Base-by-base conservation (phyloP, 2,113 vertebrate species). In the Sterna hirundo region DNA sequence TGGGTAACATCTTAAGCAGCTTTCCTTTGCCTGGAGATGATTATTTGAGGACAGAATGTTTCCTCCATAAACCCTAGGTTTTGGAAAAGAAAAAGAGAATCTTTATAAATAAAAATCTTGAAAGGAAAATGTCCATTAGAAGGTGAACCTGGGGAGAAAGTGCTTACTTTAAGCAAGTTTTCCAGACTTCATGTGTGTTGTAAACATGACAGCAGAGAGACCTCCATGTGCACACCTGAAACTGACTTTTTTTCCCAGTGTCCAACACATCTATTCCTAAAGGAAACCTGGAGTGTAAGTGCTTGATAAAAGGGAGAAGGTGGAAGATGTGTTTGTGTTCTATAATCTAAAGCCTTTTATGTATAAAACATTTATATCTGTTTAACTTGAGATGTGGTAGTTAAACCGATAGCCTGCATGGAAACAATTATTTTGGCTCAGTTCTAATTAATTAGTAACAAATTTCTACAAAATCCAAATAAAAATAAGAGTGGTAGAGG, bases 1-100 rank as follows among this genome's bases (percentile, higher is more conserved):
- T 32, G 34, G 84, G 80, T 62, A 81, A 72, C 66, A 26, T 84
- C 15, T 22, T 90, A 54, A 87, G 91, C 91, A 83, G 85, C 87
- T 95, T 88, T 84, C 70, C 64, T 91, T 58, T 71, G 83, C 74
- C 65, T 82, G 55, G 54, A 79, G 79, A 94, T 32, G 79, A 42
- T 61, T 76, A 72, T 86, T 96, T 74, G 52, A 95, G 88, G 90
- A 83, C 87, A 90, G 44, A 83, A 57, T 26, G 62, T 77, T 94
- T 87, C 76, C 91, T 76, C 89, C 62, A 18, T 49, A 82, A 94
- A 90, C 30, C 57, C 46, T 12, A 7, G 30, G 23, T 26, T 92
- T 80, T 68, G 58, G 62, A 77, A 92, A 77, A 94, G 54, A 46
- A 36, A 36, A 83, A 83, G 15, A 65, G 20, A 17, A 77, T 58